These are phyloP conservation scores for Bilobella aurantiaca DNA, from an alignment of 1,140 invertebrate species.

Conservation along the genomic window DNA sequence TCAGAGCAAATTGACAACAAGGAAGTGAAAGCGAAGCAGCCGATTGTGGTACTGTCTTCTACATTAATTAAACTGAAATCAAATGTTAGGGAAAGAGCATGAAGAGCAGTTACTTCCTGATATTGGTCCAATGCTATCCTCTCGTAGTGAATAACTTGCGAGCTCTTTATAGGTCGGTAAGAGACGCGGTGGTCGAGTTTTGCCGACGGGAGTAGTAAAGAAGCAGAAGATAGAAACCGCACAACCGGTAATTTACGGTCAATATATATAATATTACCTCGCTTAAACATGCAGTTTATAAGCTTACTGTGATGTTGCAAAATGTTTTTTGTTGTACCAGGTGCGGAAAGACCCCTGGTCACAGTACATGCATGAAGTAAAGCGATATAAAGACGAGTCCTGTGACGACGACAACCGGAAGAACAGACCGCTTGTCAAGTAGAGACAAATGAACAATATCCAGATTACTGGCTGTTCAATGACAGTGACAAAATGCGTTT, in stretches of 20 bases:
- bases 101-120: not conserved
- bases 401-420: constrained; percentile 73
- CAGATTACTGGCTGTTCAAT: no score
- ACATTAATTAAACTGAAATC: not conserved
- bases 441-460: constrained; percentile 37
- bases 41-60: not conserved
- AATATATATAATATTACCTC: no score
- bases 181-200: constrained; percentile 66
- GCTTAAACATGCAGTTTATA: no score
- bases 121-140: not conserved
- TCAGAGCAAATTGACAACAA: not conserved
- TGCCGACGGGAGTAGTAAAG: constrained; percentile 80
- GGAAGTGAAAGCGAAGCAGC: not conserved
- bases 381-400: constrained; percentile 78
- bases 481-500: no score
- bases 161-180: constrained; percentile 55
- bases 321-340: constrained; percentile 20
- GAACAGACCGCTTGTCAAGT: constrained; percentile 82
- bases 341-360: constrained; percentile 70
- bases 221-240: constrained; percentile 55
- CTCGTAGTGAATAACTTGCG: constrained; percentile 21
- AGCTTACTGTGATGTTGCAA: not conserved
- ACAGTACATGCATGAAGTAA: constrained; percentile 81
- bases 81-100: not conserved
- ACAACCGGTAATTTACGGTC: constrained; percentile 29